phyloP scores from a whole-genome alignment of 2,797 vertebrate species.

The Limnodromus scolopaceus region DNA sequence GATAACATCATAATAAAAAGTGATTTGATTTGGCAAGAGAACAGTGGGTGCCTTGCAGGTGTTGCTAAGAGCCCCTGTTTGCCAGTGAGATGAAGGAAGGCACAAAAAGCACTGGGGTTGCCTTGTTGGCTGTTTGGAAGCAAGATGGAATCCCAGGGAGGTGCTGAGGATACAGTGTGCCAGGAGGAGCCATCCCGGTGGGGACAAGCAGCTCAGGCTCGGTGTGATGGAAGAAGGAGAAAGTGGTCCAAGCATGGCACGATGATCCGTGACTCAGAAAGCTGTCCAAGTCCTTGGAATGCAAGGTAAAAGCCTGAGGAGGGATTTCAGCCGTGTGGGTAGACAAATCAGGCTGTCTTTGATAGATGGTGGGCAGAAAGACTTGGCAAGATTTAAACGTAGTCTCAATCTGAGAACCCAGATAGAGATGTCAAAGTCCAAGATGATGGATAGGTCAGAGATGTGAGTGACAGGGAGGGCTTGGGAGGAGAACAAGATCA shows the following conservation, averaged over 20 bases:
- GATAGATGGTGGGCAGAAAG: not conserved
- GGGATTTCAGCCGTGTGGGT: not conserved
- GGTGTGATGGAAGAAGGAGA: not conserved
- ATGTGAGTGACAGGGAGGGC: not conserved
- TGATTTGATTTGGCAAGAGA: not conserved
- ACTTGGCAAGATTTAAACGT: not conserved
- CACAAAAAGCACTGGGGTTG: not conserved
- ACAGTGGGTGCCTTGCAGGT: not conserved
- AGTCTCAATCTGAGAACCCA: not conserved
- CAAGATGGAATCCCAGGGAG: not conserved
- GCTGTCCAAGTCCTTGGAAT: not conserved
- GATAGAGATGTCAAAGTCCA: not conserved
- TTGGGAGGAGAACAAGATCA: not conserved
- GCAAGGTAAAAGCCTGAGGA: not conserved
- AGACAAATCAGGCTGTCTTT: not conserved
- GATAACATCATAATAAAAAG: not conserved
- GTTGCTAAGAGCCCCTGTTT: not conserved
- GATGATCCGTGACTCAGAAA: not conserved
- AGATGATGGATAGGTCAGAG: not conserved
- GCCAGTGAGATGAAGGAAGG: not conserved
- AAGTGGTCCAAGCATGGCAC: rapidly evolving
- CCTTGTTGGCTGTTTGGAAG: not conserved
- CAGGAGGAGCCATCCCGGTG: not conserved
- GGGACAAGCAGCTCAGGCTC: not conserved
- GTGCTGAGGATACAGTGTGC: not conserved